A percentile compares a stretch with the other conserved stretches of the same genome.
Evolutionary conservation across 1,140 invertebrate species (phyloP).

Genomic region (Epicauta chinensis): DNA sequence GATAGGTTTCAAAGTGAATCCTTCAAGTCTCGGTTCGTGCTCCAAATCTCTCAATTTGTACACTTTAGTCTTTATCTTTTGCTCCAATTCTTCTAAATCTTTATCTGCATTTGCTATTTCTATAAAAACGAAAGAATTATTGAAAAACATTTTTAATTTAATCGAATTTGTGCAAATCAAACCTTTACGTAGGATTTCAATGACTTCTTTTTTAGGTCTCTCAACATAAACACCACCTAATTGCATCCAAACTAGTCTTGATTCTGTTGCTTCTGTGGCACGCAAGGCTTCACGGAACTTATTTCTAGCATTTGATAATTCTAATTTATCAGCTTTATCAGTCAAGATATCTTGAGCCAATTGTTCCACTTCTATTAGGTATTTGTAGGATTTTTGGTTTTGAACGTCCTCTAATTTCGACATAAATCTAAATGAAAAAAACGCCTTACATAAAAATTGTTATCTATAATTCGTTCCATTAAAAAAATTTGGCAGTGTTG

Average conservation of each 20-base stretch:
- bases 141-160: constrained; percentile 6
- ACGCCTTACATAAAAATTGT: too few species aligned
- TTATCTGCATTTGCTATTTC: constrained; percentile 30
- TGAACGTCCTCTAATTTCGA: constrained; percentile 20
- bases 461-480: too few species aligned
- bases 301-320: constrained; percentile 34
- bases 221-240: constrained; percentile 31
- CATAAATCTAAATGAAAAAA: constrained; percentile 9
- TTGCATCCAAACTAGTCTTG: constrained; percentile 32
- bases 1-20: constrained; percentile 34
- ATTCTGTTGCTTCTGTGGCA: constrained; percentile 26
- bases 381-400: constrained; percentile 34
- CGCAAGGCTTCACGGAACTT: constrained; percentile 35
- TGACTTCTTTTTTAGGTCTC: constrained; percentile 29
- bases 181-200: constrained; percentile 30
- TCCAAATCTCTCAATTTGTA: constrained; percentile 35
- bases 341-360: constrained; percentile 37
- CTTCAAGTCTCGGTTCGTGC: constrained; percentile 35
- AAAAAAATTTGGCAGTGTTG: too few species aligned
- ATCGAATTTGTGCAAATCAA: too few species aligned
- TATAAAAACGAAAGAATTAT: constrained; percentile 15
- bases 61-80: constrained; percentile 31
- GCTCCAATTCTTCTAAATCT: constrained; percentile 22
- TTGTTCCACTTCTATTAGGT: constrained; percentile 35
- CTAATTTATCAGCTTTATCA: constrained; percentile 34